Evolutionary conservation across 2,888 invertebrate species (phyloP).

Genomic region (Drosophila yooni): DNA sequence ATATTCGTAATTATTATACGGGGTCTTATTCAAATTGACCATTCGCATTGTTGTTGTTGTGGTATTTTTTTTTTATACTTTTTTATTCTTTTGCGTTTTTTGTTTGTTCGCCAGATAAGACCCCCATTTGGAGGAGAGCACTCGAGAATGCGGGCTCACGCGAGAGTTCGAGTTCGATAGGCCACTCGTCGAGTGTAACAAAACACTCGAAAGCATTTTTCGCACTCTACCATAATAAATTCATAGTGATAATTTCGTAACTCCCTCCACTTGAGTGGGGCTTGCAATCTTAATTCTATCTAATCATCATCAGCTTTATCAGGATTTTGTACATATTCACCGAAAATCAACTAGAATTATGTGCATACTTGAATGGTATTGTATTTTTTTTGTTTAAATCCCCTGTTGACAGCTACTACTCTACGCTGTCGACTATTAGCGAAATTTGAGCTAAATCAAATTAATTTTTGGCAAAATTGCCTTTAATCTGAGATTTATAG

Average conservation of each 20-base stretch:
- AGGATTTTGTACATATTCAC: neutral
- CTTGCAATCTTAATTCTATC: slow-evolving; percentile 30
- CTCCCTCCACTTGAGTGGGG: slow-evolving; percentile 32
- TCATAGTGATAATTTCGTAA: slow-evolving; percentile 29
- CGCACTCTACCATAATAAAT: slow-evolving; percentile 1
- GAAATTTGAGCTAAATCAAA: neutral
- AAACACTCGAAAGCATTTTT: slow-evolving; percentile 34
- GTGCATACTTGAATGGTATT: neutral
- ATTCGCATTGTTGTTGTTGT: slow-evolving; percentile 9
- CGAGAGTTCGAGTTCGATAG: slow-evolving; percentile 11
- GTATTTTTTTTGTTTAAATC: neutral
- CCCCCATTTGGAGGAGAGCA: slow-evolving; percentile 1
- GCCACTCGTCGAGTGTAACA: slow-evolving; percentile 40
- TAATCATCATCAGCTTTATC: slow-evolving; percentile 38
- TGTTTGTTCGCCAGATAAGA: slow-evolving; percentile 36
- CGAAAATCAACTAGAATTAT: neutral
- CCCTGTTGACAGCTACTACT: slow-evolving; percentile 1
- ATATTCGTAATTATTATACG: slow-evolving; percentile 24
- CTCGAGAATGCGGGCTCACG: slow-evolving; percentile 29
- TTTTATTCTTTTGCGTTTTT: neutral
- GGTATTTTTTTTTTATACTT: neutral
- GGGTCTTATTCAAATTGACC: slow-evolving; percentile 57
- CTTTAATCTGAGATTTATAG: neutral
- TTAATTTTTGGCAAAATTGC: neutral
- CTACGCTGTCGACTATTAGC: neutral